Evolutionary conservation across 1,140 invertebrate species (phyloP), one percentile per base, ranked within the genome.

Genomic region (Eulimnadia texana): DNA sequence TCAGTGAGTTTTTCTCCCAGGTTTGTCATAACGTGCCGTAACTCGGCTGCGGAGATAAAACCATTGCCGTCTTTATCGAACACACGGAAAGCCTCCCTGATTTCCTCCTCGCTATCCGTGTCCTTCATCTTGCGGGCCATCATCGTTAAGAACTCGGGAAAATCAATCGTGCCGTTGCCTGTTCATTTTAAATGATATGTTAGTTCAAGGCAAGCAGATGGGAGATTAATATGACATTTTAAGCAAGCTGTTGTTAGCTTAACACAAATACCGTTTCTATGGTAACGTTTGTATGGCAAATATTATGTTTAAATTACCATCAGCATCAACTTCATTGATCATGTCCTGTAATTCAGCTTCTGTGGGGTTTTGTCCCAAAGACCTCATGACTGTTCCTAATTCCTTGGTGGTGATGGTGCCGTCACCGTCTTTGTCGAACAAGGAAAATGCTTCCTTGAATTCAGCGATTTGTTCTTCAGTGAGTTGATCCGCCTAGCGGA

Each of bases 271-370:
- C 6, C 6, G 33, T 42, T 42, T 42, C 33, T 16, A 42, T 42
- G 16, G 16, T 16, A 42, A 42, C 33, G 33, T 42, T 42, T 42
- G 6, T 9, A 16, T 6, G 33, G 33, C 16, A 42, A 42, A 42
- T 42, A 42, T 9, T 9, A 42, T 9, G 16, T 6, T 16, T 16
- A 16, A 9, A 42, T 42, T 77, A 97, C 95, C 94, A 77, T 99
- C 96, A 70, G 94, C 93, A 79, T 99, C 96, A 64, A 99, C 94
- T 82, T 98, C 95, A 76, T 99, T 98, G 76, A 99, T 98, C 93
- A 99, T 98, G 76, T 98, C 94, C 75, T 98, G 93, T 47, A 99
- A 82, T 76, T 99, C 96, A 51, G 94, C 93, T 78, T 99, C 96
- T 70, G 96, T 98, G 70, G 96, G 95, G 78, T 99, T 98, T 79